These are phyloP conservation scores for Pholis gunnellus DNA, from an alignment of 2,113 vertebrate genomes.

Conservation along the genomic window DNA sequence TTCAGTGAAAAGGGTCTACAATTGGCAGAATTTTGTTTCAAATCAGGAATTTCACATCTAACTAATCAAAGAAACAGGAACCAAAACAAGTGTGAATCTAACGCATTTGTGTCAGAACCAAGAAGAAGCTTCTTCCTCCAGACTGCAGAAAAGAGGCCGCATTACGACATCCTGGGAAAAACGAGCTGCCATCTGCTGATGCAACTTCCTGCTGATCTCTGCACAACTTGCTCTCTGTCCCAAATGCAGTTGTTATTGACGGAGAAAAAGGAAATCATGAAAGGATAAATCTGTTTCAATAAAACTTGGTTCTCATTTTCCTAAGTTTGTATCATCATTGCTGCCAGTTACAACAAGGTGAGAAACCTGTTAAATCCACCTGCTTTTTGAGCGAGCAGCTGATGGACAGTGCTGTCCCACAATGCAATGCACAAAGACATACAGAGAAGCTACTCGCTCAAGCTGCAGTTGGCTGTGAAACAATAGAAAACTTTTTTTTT, in stretches of 20 bases:
- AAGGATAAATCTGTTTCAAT: background rate
- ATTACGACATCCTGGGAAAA: constrained; percentile 48
- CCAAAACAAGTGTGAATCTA: background rate
- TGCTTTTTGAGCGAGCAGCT: background rate
- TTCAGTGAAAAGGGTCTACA: background rate
- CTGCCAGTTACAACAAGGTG: background rate
- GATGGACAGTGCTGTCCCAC: background rate
- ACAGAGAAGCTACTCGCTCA: background rate
- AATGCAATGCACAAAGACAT: background rate
- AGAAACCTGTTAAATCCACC: background rate
- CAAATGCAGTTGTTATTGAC: background rate
- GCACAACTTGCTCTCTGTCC: constrained; percentile 31
- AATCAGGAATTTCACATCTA: background rate
- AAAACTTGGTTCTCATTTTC: background rate
- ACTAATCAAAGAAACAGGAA: background rate
- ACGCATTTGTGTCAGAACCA: background rate
- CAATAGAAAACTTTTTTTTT: background rate
- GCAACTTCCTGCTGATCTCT: constrained; percentile 60
- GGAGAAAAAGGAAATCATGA: background rate
- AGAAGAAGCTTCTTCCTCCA: background rate
- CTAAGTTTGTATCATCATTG: background rate
- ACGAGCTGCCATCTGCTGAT: constrained; percentile 38
- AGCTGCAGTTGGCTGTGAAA: background rate
- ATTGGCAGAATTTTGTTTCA: background rate
- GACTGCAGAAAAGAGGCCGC: constrained; percentile 16